A percentile compares a stretch with the other conserved stretches of the same genome.
Evolutionary conservation across 1,140 invertebrate species (phyloP).

Genomic region (Spodoptera litura): DNA sequence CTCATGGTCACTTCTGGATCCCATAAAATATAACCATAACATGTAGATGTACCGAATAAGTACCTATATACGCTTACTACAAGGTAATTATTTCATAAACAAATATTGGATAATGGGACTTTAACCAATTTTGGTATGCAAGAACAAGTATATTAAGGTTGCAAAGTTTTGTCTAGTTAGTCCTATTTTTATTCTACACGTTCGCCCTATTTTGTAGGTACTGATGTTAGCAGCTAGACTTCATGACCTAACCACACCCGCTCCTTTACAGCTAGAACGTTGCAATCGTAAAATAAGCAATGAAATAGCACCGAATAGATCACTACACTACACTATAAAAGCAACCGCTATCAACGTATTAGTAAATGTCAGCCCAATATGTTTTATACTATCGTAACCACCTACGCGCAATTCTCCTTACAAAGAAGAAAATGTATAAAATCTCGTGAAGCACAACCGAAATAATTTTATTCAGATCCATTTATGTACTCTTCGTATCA

Average conservation of each 20-base stretch:
- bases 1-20: not conserved
- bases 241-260: slow-evolving; percentile 1
- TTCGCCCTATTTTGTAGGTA: not conserved
- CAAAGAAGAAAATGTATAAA: too few species aligned
- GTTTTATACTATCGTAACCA: slow-evolving; percentile 23
- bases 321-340: slow-evolving; percentile 36
- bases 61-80: too few species aligned
- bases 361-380: slow-evolving; percentile 40
- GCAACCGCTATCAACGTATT: slow-evolving; percentile 37
- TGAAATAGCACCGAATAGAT: slow-evolving; percentile 29
- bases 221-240: not conserved
- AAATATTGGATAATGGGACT: too few species aligned
- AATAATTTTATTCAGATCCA: too few species aligned
- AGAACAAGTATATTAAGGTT: too few species aligned
- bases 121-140: too few species aligned
- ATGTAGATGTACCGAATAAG: not conserved
- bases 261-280: slow-evolving; percentile 11
- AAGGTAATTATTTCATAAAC: too few species aligned
- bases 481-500: too few species aligned
- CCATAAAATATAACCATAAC: not conserved
- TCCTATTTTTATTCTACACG: too few species aligned
- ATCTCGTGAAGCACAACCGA: too few species aligned
- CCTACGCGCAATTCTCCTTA: not conserved
- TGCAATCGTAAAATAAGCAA: slow-evolving; percentile 39
- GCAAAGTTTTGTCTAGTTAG: too few species aligned